Conservation (phyloP, 2,797 vertebrate genomes). For the Clarias fuscus region DNA sequence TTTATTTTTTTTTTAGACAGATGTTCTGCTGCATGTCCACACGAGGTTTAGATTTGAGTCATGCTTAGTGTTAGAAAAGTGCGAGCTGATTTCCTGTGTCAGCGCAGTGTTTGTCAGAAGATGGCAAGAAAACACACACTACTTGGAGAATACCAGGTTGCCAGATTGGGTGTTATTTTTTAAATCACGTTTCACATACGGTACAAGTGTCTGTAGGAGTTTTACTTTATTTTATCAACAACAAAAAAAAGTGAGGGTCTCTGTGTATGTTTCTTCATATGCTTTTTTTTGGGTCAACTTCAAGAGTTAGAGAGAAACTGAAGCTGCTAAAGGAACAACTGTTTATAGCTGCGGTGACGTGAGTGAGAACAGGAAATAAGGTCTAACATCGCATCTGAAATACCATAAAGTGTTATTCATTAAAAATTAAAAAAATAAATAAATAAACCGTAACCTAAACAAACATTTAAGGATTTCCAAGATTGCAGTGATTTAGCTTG, state of each 20-base stretch:
- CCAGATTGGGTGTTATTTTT: background rate
- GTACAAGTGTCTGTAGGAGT: background rate
- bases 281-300: background rate
- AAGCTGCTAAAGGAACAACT: background rate
- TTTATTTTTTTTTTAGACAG: background rate
- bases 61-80: slow-evolving; percentile 5
- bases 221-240: background rate
- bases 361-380: background rate
- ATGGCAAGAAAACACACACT: background rate
- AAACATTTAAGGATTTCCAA: background rate
- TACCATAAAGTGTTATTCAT: background rate
- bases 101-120: background rate
- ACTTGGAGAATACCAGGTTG: background rate
- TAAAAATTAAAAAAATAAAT: background rate
- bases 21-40: background rate
- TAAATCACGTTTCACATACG: background rate
- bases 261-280: no score
- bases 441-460: no score
- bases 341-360: background rate
- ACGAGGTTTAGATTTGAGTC: slow-evolving; percentile 8
- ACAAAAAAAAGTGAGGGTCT: no score
- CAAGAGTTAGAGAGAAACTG: background rate
- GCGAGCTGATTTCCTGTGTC: slow-evolving; percentile 32
- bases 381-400: background rate
- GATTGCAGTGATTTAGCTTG: no score